Conservation (phyloP, 2,113 vertebrate genomes). For the Lutjanus erythropterus region DNA sequence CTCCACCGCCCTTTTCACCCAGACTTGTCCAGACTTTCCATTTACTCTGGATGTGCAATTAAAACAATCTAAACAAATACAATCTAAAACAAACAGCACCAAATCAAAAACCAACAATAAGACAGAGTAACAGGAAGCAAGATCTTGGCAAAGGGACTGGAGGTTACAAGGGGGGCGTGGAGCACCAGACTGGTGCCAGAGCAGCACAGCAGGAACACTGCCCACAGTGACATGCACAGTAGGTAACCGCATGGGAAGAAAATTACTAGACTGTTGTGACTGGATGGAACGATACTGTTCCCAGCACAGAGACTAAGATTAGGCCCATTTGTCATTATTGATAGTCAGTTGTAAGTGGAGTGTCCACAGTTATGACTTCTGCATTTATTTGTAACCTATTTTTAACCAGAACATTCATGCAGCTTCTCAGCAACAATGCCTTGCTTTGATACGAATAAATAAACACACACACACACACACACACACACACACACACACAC, state of each 20-base stretch:
- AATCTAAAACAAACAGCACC: conserved; percentile 23
- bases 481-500: not conserved
- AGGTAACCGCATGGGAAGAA: conserved; percentile 61
- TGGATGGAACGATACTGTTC: conserved; percentile 26
- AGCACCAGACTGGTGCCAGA: conserved; percentile 45
- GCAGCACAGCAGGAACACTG: conserved; percentile 42
- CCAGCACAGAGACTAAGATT: conserved; percentile 22
- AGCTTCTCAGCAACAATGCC: conserved; percentile 6
- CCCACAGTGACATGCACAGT: conserved; percentile 58
- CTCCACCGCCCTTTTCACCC: not conserved
- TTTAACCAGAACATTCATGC: not conserved
- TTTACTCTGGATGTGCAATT: not conserved
- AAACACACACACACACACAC: not conserved
- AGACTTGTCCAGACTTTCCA: not conserved
- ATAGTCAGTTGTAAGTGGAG: not conserved
- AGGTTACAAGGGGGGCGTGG: conserved; percentile 51
- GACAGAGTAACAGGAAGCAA: conserved; percentile 53
- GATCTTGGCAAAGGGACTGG: conserved; percentile 53
- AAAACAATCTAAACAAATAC: no score
- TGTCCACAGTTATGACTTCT: conserved; percentile 15
- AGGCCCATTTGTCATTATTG: not conserved
- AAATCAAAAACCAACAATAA: conserved; percentile 18
- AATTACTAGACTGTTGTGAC: conserved; percentile 27
- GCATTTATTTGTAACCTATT: conserved; percentile 5
- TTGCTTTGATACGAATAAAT: not conserved